Base-by-base conservation (phyloP, 2,797 vertebrate species). In the Prunella strophiata region DNA sequence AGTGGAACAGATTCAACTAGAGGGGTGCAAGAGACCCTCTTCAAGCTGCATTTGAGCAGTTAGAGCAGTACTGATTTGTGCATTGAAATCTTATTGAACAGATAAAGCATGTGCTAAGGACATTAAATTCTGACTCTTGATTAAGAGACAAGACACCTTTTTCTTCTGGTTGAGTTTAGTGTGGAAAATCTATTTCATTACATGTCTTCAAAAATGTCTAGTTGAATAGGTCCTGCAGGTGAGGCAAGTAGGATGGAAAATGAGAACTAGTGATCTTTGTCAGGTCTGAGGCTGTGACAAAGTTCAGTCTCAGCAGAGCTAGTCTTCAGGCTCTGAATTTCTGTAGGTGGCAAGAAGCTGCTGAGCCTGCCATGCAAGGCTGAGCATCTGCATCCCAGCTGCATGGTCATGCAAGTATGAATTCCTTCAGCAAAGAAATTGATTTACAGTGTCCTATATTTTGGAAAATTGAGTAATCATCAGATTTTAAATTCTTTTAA, bases 251-350 rank as follows among this genome's bases (percentile, higher is more conserved):
- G 17, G 8, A 7, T 85, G n/a, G 32, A 68, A 88, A 75, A 81
- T 0, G 0, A 65, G 14, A 14, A 14, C 16, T 51, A 11, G 16
- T 40, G 22, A 32, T 83, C 27, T 63, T 32, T 80, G 9, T 63
- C n/a, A 34, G 22, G 20, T 43, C 48, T 71, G 63, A 34, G 32
- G 9, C 29, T 58, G 4, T 47, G 27, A 22, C 3, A 5, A 73
- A 63, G 23, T 32, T 32, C 59, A 45, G 7, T 27, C 16, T 77
- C 45, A 71, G 42, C 45, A 88, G 16, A 48, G 7, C 25, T 62
- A 18, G 11, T 36, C 42, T 38, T 71, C 42, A 57, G 42, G 20
- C 13, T 74, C 52, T 83, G 59, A 34, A 13, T 77, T 71, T 77
- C 29, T 40, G 13, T 66, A 42, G 8, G 18, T 54, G 17, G 10